Conservation (phyloP, 2,797 vertebrate genomes). For the Chelon labrosus region DNA sequence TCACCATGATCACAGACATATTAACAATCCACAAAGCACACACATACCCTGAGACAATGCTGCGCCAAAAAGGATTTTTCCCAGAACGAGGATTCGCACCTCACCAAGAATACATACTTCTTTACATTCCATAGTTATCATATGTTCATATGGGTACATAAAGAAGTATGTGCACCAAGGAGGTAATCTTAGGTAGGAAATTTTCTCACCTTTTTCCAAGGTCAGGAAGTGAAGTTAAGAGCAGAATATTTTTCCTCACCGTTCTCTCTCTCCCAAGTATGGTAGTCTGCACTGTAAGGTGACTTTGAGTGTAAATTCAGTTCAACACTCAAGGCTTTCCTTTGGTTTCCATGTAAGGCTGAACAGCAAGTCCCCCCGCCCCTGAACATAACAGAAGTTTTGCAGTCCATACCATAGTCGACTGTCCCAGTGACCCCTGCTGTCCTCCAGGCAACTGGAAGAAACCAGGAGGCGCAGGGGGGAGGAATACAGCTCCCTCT, state of each 20-base stretch:
- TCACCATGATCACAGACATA: conserved; percentile 53
- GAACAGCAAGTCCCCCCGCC: conserved; percentile 72
- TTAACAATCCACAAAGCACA: conserved; percentile 64
- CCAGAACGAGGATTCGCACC: conserved; percentile 84
- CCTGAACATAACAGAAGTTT: conserved; percentile 77
- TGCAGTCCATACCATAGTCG: conserved; percentile 80
- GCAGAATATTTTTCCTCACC: conserved; percentile 69
- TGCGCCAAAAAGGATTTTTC: conserved; percentile 52
- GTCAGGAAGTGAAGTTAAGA: conserved; percentile 77
- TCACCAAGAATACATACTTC: conserved; percentile 99
- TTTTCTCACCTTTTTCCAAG: conserved; percentile 80
- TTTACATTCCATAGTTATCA: conserved; percentile 99
- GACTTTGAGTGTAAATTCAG: conserved; percentile 86
- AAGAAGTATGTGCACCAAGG: conserved; percentile 99
- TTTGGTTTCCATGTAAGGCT: conserved; percentile 84
- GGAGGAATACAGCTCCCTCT: conserved; percentile 51
- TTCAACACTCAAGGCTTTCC: conserved; percentile 81
- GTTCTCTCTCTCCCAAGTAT: conserved; percentile 79
- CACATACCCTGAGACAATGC: conserved; percentile 52
- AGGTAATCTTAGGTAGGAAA: conserved; percentile 84
- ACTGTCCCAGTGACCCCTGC: conserved; percentile 81
- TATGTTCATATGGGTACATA: conserved; percentile 99
- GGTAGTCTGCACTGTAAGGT: conserved; percentile 84
- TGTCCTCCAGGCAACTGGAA: conserved; percentile 81
- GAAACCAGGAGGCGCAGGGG: conserved; percentile 66